These are phyloP conservation scores for Pimpla rufipes DNA, from an alignment of 2,888 invertebrate genomes.

Conservation along the genomic window DNA sequence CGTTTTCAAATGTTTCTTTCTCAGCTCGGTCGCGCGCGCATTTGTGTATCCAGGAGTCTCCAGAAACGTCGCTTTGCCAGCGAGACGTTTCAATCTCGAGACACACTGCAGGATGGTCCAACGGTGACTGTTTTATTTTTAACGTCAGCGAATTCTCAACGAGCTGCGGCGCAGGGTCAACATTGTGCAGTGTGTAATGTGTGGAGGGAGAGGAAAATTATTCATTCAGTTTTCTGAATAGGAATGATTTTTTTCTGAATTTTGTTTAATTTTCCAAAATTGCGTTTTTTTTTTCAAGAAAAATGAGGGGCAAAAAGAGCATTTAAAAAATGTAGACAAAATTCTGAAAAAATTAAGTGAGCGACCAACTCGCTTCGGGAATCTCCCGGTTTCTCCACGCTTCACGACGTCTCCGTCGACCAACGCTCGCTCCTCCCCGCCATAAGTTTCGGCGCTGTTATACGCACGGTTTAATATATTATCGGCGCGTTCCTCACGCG, in stretches of 20 bases:
- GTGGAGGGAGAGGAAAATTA: too few relatives aligned
- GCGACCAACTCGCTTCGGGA: neutral
- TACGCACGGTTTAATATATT: constrained; percentile 43
- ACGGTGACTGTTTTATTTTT: constrained; percentile 65
- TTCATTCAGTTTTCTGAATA: too few relatives aligned
- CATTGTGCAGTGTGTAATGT: constrained; percentile 10
- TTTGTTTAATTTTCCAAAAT: too few relatives aligned
- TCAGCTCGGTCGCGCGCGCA: constrained; percentile 15
- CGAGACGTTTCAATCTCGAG: neutral
- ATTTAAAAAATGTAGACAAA: too few relatives aligned
- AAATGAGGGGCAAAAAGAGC: too few relatives aligned
- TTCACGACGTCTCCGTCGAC: constrained; percentile 9
- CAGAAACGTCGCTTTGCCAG: neutral
- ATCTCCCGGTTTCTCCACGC: constrained; percentile 32
- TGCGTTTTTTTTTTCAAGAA: too few relatives aligned
- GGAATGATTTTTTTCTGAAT: too few relatives aligned
- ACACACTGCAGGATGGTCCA: neutral
- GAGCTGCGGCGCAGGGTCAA: constrained; percentile 32
- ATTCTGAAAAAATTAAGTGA: too few relatives aligned
- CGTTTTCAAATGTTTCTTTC: constrained; percentile 69
- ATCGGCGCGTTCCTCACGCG: constrained; percentile 7
- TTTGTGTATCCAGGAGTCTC: constrained; percentile 47
- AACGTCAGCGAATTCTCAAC: constrained; percentile 64
- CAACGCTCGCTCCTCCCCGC: neutral
- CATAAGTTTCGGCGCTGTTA: neutral